Base-by-base conservation (phyloP, 2,797 vertebrate species). In the Staurois parvus region DNA sequence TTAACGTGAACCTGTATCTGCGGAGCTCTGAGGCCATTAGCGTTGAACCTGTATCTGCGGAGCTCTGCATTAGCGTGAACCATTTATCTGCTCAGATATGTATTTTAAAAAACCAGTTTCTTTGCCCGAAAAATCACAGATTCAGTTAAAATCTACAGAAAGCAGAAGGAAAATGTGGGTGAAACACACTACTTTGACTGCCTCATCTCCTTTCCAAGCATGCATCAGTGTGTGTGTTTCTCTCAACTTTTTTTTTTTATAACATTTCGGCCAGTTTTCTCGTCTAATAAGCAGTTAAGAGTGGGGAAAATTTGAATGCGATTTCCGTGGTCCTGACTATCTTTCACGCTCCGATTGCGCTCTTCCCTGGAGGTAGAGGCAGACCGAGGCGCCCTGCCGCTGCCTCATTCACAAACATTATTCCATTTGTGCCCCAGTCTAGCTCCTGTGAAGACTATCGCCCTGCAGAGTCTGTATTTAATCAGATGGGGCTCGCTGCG, bases 341-440 rank as follows among this genome's bases (percentile, higher is more conserved):
- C 68, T 62, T 72, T 72, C 59, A 19, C 59, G 68, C 67, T 72
- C 79, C 48, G 68, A 72, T 79, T 79, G 37, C 1, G 37, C 37
- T 79, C 62, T 26, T 67, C 37, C 62, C 37, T 45, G 56, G 26
- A 59, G 45, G 29, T 28, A 34, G 48, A 56, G 34, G 17, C 37
- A 66, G 66, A 19, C 66, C 37, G 13, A 42, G 76, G 59, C 76
- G 40, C 34, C 76, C 76, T 9, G 30, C 42, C 34, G 67, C 19
- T 48, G 52, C 59, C 79, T 81, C 45, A 81, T 72, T 73, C 79
- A 37, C 30, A 40, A 72, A 67, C 69, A 52, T 52, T 45, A 52
- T 52, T 75, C 73, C 40, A 75, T 52, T 56, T 52, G 45, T 62
- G 69, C 32, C 68, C 68, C 59, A n/a, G 13, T 37, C 45, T 48